Evolutionary conservation across 2,113 vertebrate genomes (phyloP).

Genomic region (Enhydra lutris): DNA sequence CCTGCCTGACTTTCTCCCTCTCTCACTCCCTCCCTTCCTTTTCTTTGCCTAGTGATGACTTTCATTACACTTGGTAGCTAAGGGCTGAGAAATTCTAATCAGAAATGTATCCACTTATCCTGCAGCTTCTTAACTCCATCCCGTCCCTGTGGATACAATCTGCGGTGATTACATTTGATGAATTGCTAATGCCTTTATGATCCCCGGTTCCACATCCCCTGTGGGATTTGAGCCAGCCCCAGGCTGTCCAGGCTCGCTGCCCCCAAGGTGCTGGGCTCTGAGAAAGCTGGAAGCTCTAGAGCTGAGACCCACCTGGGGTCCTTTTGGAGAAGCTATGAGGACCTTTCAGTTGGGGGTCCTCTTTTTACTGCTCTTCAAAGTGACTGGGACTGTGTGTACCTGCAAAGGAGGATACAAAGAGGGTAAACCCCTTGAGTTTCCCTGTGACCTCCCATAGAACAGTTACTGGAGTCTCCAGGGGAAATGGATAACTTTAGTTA

Average conservation of each 20-base stretch:
- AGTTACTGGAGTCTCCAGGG: neutral
- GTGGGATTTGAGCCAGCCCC: neutral
- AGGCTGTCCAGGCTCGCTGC: slow-evolving; percentile 39
- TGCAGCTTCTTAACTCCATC: slow-evolving; percentile 67
- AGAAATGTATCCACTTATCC: slow-evolving; percentile 72
- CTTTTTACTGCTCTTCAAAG: neutral
- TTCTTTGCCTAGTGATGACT: slow-evolving; percentile 48
- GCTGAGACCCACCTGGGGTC: neutral
- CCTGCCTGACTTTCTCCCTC: neutral
- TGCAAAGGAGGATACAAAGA: neutral
- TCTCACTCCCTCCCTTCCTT: neutral
- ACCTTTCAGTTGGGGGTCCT: neutral
- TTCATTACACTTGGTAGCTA: slow-evolving; percentile 75
- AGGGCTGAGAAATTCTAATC: slow-evolving; percentile 75
- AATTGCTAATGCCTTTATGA: slow-evolving; percentile 66
- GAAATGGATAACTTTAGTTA: neutral
- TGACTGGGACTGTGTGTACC: neutral
- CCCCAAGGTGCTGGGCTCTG: slow-evolving; percentile 43
- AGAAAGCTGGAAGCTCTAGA: neutral
- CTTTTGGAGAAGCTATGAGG: neutral
- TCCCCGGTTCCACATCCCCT: slow-evolving; percentile 22
- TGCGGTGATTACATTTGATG: slow-evolving; percentile 69
- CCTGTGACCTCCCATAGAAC: neutral
- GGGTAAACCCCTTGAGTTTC: neutral
- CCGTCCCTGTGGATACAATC: slow-evolving; percentile 49